Evolutionary conservation across 2,113 vertebrate species (phyloP).

Genomic region (Elephantulus edwardii): DNA sequence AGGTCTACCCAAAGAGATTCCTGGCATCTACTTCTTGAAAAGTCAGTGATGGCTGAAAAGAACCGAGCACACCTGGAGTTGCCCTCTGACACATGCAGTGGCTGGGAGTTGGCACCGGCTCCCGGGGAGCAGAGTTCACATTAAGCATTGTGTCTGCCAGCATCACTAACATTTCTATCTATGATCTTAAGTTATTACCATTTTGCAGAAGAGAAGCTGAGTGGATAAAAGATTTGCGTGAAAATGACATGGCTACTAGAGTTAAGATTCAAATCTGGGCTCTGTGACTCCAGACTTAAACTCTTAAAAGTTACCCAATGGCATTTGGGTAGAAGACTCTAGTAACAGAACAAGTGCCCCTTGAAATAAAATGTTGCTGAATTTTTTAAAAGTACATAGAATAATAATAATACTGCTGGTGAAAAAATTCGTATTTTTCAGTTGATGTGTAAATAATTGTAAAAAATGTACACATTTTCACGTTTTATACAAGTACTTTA

Average conservation of each 20-base stretch:
- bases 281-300: background rate
- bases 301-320: background rate
- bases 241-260: background rate
- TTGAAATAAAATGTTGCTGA: background rate
- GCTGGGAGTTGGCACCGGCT: background rate
- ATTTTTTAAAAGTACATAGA: no score
- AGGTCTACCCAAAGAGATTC: background rate
- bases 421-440: slow-evolving; percentile 31
- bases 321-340: background rate
- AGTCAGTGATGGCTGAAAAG: background rate
- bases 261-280: background rate
- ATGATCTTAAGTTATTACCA: background rate
- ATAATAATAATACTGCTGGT: no score
- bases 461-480: background rate
- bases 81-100: background rate
- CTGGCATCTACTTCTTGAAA: background rate
- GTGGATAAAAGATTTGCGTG: background rate
- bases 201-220: background rate
- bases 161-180: background rate
- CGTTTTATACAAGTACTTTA: slow-evolving; percentile 21
- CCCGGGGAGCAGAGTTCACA: background rate
- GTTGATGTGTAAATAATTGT: background rate
- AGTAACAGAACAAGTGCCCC: background rate
- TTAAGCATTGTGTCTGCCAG: fast-evolving
- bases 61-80: background rate